Conservation (phyloP, 2,113 vertebrate genomes). For the Potamarius usumacintae region DNA sequence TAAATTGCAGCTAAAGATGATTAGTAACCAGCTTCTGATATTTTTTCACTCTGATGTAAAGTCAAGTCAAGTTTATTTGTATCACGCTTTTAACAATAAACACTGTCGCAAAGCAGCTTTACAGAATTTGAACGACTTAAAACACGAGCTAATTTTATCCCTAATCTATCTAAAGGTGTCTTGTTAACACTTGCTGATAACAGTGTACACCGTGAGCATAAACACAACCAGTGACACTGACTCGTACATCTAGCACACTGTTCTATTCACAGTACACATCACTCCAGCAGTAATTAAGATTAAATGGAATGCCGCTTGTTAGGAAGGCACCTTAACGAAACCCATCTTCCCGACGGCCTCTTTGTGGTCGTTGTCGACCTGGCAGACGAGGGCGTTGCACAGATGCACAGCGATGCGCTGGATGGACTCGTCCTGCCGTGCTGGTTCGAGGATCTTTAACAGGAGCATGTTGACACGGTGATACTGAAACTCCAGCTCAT, state of each 20-base stretch:
- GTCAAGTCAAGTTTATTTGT: too few species aligned
- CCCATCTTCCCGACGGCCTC: conserved; percentile 99
- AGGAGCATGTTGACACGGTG: conserved; percentile 90
- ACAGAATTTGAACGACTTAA: too few species aligned
- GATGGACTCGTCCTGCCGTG: conserved; percentile 94
- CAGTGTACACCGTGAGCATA: background rate
- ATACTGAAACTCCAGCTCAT: conserved; percentile 98
- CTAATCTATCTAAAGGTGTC: background rate
- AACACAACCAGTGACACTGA: background rate
- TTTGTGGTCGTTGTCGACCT: conserved; percentile 98
- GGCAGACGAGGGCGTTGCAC: conserved; percentile 95
- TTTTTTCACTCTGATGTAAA: too few species aligned
- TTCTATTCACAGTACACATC: too few species aligned
- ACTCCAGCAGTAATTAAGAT: background rate
- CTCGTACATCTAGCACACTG: too few species aligned
- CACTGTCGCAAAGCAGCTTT: too few species aligned
- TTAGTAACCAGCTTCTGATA: too few species aligned
- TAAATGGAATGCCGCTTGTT: background rate
- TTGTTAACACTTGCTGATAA: background rate
- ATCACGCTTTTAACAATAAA: too few species aligned
- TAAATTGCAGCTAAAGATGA: too few species aligned
- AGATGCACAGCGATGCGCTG: conserved; percentile 97
- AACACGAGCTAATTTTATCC: too few species aligned
- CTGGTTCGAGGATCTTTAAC: conserved; percentile 90
- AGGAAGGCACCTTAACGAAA: conserved; percentile 85